Evolutionary conservation across 2,888 invertebrate genomes (phyloP), one percentile per base, ranked within the genome.

Genomic region (Leistus spinibarbis): DNA sequence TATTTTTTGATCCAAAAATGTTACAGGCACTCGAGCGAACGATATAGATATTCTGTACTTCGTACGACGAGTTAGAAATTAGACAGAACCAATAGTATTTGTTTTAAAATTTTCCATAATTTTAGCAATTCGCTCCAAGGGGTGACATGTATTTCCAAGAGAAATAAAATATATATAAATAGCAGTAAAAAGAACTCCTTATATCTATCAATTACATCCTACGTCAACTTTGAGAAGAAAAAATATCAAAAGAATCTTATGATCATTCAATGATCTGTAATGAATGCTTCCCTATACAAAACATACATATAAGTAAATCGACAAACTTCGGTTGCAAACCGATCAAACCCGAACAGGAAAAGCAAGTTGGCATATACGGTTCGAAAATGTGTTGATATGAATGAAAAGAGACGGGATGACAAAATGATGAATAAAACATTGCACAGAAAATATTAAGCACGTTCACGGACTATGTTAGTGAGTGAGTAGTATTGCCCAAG

Each of bases 401-500:
- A 69, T 54, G 53, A 54, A 24, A 54, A 64, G 19, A 64, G 63
- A 64, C 53, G 71, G 54, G 69, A 10, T 54, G n/a, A 60, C 53
- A 71, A 53, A 22, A 53, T 63, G n/a, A 71, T 71, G 71, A 71
- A 71, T 71, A 71, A 71, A 71, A 71, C 71, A 71, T 71, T 54
- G 64, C 56, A 71, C 71, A 71, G 54, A 70, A 40, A 40, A 71
- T 64, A 71, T 71, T 71, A 71, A 64, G 62, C 71, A 71, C 71
- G 71, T 71, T 63, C 71, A 17, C 40, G 40, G 40, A 40, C 22
- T 24, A 54, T 64, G 71, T 71, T 62, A 71, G 71, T 71, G 64
- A 62, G n/a, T n/a, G 40, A 10, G 40, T 40, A 13, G 10, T 40
- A 5, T 10, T 7, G 62, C 63, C 54, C 63, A 64, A 71, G 54